Conservation (phyloP, 1,140 invertebrate genomes). For the Stegodyphus mimosarum region DNA sequence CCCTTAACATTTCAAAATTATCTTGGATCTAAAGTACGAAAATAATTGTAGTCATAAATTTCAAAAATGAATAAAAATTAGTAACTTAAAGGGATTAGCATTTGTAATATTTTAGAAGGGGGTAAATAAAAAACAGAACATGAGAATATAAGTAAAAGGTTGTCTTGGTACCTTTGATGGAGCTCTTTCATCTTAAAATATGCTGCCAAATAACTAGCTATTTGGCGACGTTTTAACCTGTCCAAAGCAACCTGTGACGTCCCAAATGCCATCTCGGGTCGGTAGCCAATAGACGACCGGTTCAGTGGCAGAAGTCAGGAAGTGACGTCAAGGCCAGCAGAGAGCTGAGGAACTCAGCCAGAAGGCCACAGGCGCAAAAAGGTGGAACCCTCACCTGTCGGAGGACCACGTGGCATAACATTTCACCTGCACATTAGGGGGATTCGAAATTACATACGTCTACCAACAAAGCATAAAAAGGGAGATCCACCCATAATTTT, state of each 20-base stretch:
- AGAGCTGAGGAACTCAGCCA: constrained; percentile 4
- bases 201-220: not conserved
- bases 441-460: not conserved
- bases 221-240: constrained; percentile 9
- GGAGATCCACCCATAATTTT: not conserved
- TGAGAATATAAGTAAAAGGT: no score
- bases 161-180: no score
- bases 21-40: no score
- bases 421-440: not conserved
- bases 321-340: constrained; percentile 22
- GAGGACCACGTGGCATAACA: constrained; percentile 9
- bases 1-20: no score
- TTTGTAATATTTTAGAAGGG: no score
- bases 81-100: no score
- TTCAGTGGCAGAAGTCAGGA: constrained; percentile 25
- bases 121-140: no score
- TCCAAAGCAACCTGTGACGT: constrained; percentile 20
- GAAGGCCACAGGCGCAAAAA: not conserved
- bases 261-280: constrained; percentile 31
- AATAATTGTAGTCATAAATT: no score
- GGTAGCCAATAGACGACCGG: constrained; percentile 44
- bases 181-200: not conserved
- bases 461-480: not conserved
- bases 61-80: no score
- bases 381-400: not conserved